Percentiles rank a stretch among this genome's conserved stretches.
These are phyloP conservation scores for Dysdera silvatica DNA, from an alignment of 1,140 invertebrate genomes.

Conservation along the genomic window DNA sequence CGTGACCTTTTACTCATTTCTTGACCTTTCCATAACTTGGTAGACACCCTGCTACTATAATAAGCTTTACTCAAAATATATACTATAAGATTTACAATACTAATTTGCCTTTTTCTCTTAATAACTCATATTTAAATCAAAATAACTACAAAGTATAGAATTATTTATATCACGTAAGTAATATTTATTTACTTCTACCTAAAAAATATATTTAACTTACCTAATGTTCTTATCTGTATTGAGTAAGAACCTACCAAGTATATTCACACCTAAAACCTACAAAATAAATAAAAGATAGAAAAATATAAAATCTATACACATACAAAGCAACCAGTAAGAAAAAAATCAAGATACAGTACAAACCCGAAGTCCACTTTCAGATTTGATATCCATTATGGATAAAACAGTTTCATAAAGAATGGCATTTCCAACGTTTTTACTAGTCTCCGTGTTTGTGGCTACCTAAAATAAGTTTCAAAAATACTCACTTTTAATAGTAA, in stretches of 20 bases:
- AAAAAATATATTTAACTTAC: constrained; percentile 35
- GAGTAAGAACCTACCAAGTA: constrained; percentile 91
- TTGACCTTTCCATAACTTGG: too few species aligned
- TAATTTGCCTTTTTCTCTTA: background rate
- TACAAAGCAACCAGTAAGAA: background rate
- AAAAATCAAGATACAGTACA: constrained; percentile 19
- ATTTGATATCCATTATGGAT: constrained; percentile 98
- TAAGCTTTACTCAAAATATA: too few species aligned
- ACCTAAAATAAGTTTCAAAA: constrained; percentile 57
- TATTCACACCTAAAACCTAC: constrained; percentile 88
- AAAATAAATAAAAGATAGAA: constrained; percentile 36
- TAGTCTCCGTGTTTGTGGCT: constrained; percentile 95
- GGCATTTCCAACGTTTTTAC: constrained; percentile 96
- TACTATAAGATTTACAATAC: too few species aligned
- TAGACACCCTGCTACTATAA: too few species aligned
- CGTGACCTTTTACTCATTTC: too few species aligned
- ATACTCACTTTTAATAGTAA: too few species aligned
- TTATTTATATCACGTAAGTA: background rate
- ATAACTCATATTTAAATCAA: background rate
- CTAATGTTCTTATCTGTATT: constrained; percentile 99
- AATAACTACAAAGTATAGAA: background rate
- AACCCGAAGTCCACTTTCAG: constrained; percentile 81
- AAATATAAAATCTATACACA: background rate
- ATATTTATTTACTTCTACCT: too few species aligned
- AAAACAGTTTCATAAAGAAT: constrained; percentile 95